A percentile compares a stretch with the other conserved stretches of the same genome.
These are phyloP conservation scores for Acromyrmex echinatior DNA, from an alignment of 1,140 invertebrate genomes.

Conservation along the genomic window DNA sequence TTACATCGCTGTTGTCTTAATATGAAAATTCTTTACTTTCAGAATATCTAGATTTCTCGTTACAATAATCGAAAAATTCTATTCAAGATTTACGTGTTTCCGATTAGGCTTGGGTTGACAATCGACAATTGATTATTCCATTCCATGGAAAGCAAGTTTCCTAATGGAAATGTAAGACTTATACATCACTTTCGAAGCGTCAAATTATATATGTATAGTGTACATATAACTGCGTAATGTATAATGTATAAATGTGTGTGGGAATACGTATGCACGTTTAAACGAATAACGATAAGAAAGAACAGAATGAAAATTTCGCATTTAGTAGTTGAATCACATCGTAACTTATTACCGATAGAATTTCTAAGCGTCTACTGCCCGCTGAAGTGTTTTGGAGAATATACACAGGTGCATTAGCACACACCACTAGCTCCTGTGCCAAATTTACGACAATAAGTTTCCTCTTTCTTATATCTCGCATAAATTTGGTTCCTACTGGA, in stretches of 20 bases:
- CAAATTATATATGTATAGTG: conserved; percentile 9
- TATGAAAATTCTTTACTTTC: conserved; percentile 25
- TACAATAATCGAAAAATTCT: neutral
- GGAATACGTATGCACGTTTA: conserved; percentile 10
- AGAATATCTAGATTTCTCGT: conserved; percentile 5
- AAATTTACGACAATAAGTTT: conserved; percentile 81
- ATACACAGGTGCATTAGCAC: conserved; percentile 46
- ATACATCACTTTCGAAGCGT: neutral
- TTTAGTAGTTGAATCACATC: neutral
- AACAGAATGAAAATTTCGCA: neutral
- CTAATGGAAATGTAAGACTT: neutral
- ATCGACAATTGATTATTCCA: conserved; percentile 25
- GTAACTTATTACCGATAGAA: conserved; percentile 28
- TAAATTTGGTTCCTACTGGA: conserved; percentile 45
- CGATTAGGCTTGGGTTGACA: neutral
- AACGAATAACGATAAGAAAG: conserved; percentile 1
- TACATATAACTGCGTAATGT: conserved; percentile 13
- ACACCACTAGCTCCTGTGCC: conserved; percentile 74
- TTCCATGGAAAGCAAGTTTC: neutral
- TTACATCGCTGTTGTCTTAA: neutral
- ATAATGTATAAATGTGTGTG: conserved; percentile 18
- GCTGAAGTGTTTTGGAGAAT: conserved; percentile 18
- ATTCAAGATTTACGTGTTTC: neutral
- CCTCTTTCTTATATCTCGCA: conserved; percentile 47
- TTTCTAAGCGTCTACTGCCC: conserved; percentile 47